Percentiles rank a stretch among this genome's conserved stretches.
Conservation (phyloP, 2,113 vertebrate species). For the Eudyptes chrysolophus region DNA sequence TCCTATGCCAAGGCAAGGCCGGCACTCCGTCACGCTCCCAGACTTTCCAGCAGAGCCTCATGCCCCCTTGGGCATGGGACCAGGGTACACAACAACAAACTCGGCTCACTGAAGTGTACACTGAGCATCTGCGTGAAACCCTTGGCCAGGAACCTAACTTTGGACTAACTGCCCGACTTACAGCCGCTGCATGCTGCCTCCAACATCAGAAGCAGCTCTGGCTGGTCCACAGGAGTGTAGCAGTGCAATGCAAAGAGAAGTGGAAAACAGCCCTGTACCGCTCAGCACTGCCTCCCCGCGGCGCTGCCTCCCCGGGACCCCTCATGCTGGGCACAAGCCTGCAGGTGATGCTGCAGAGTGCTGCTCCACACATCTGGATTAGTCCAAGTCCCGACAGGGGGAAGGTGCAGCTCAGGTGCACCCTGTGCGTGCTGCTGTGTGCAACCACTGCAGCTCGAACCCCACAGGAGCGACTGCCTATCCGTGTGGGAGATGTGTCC, state of each 20-base stretch:
- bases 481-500: neutral
- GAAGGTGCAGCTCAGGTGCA: neutral
- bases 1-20: neutral
- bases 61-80: neutral
- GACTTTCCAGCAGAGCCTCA: neutral
- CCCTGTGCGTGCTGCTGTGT: accelerated
- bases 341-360: neutral
- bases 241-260: neutral
- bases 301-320: neutral
- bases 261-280: neutral
- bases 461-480: accelerated
- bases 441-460: neutral
- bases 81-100: neutral
- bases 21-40: neutral
- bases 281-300: neutral
- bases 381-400: neutral
- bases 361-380: neutral
- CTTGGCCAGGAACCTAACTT: neutral
- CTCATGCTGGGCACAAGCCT: neutral
- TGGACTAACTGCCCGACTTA: neutral
- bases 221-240: neutral
- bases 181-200: neutral
- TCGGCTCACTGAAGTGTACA: accelerated
- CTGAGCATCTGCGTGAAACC: neutral
- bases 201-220: neutral